Percentiles rank a stretch among this genome's conserved stretches.
These are phyloP conservation scores for Saimiri boliviensis DNA, from an alignment of 2,113 vertebrate genomes.

Conservation along the genomic window DNA sequence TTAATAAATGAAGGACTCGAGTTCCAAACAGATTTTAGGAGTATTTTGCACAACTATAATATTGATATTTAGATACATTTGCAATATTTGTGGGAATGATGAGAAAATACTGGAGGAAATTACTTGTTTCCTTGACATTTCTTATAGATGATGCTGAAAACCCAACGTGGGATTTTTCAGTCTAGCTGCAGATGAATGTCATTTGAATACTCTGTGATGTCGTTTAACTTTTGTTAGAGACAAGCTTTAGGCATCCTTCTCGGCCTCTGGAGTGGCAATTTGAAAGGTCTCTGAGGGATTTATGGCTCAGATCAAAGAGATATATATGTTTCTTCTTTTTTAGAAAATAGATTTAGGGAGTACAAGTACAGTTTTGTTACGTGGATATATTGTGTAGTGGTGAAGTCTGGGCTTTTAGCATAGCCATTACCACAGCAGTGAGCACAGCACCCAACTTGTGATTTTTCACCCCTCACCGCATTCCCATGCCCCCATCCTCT, in stretches of 20 bases:
- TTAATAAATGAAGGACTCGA: background rate
- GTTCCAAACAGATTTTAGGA: background rate
- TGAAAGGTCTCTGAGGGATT: background rate
- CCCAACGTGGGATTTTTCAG: accelerated
- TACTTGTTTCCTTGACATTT: background rate
- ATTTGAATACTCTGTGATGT: accelerated
- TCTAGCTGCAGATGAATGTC: accelerated
- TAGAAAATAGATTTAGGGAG: too few relatives aligned
- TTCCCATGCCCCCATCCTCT: too few relatives aligned
- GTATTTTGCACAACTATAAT: background rate
- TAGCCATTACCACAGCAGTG: too few relatives aligned
- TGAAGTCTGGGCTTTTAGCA: too few relatives aligned
- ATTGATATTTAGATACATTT: accelerated
- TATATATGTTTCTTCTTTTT: too few relatives aligned
- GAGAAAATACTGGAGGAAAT: background rate
- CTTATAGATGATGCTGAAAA: background rate
- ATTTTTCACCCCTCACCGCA: too few relatives aligned
- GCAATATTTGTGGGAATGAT: background rate
- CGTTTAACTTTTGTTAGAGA: accelerated
- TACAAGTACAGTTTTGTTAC: too few relatives aligned
- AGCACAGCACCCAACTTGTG: too few relatives aligned
- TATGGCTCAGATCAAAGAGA: background rate
- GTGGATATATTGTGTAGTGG: too few relatives aligned
- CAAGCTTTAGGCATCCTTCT: accelerated
- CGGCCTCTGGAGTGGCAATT: background rate